Conservation (phyloP, 1,140 invertebrate genomes). For the Cydia strobilella region DNA sequence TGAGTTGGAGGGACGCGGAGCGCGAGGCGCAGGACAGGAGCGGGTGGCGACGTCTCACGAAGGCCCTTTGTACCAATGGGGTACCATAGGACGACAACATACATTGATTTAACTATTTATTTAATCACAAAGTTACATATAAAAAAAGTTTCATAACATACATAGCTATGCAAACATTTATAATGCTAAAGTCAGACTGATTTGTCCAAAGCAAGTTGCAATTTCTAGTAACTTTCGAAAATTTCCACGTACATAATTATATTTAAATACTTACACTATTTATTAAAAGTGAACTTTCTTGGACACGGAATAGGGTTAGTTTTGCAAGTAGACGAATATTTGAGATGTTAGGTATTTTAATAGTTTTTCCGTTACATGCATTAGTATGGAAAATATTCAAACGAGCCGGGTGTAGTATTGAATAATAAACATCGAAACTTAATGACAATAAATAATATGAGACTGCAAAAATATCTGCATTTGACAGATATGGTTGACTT, state of each 20-base stretch:
- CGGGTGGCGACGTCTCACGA: too few relatives aligned
- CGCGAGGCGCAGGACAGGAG: too few relatives aligned
- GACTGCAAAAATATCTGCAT: neutral
- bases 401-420: conserved; percentile 53
- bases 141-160: too few relatives aligned
- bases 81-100: too few relatives aligned
- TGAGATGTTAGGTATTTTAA: neutral
- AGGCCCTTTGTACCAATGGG: too few relatives aligned
- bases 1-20: too few relatives aligned
- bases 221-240: neutral
- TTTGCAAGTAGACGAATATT: neutral
- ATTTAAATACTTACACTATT: neutral
- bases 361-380: conserved; percentile 35
- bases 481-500: neutral
- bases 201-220: neutral
- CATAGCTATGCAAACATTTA: too few relatives aligned
- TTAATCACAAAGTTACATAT: too few relatives aligned
- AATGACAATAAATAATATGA: conserved; percentile 43
- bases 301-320: neutral
- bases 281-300: neutral
- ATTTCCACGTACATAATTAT: neutral
- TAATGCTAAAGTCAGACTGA: neutral
- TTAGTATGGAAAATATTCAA: conserved; percentile 65
- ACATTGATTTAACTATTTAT: too few relatives aligned
- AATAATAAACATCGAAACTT: conserved; percentile 50